A percentile compares a stretch with the other conserved stretches of the same genome.
phyloP scores from a whole-genome alignment of 2,888 invertebrate species.

The Coleophora deauratella region DNA sequence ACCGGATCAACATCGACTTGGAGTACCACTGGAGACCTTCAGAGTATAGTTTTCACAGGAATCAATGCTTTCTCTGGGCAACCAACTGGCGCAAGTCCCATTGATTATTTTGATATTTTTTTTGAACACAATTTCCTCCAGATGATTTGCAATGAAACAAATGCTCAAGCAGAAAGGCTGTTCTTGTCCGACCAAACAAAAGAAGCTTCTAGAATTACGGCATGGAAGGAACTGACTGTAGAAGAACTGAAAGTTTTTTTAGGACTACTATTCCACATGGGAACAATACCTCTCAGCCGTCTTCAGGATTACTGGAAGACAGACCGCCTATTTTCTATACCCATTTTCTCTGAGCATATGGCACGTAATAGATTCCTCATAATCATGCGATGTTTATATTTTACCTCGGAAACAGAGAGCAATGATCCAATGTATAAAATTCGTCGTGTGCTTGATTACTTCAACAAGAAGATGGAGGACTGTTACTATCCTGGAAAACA shows the following conservation, averaged over 20 bases:
- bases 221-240: not conserved
- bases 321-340: constrained; percentile 14
- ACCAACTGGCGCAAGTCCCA: not conserved
- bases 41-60: not conserved
- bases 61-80: not conserved
- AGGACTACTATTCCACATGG: constrained; percentile 24
- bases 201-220: not conserved
- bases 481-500: constrained; percentile 5
- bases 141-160: constrained; percentile 1
- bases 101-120: constrained; percentile 4
- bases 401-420: not conserved
- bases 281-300: constrained; percentile 14
- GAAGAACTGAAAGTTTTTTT: constrained; percentile 18
- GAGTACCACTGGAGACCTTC: not conserved
- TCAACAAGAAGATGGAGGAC: constrained; percentile 9
- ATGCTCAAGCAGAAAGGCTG: not conserved
- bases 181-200: not conserved
- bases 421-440: constrained; percentile 1
- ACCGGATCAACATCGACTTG: not conserved
- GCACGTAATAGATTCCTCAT: constrained; percentile 21
- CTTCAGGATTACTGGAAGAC: constrained; percentile 22
- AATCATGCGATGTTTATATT: constrained; percentile 13
- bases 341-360: constrained; percentile 17
- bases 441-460: constrained; percentile 2
- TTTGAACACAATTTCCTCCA: not conserved